A percentile compares a stretch with the other conserved stretches of the same genome.
phyloP scores from a whole-genome alignment of 2,113 vertebrate species.

The Phylloscopus whistleri region DNA sequence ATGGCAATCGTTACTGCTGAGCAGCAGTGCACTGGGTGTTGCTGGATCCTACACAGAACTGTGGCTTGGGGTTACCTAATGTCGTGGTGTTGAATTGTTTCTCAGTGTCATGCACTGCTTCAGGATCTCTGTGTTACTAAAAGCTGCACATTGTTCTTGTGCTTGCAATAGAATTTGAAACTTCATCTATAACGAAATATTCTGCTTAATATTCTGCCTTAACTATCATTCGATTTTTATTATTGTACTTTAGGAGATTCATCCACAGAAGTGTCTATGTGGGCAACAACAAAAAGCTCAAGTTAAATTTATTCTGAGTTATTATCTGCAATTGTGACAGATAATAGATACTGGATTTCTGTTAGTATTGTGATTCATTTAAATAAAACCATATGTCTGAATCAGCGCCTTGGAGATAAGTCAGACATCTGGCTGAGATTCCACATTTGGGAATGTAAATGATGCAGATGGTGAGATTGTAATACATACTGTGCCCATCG shows the following conservation, averaged over 20 bases:
- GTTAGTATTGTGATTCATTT: slow-evolving; percentile 35
- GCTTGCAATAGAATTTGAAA: not conserved
- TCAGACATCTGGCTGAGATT: slow-evolving; percentile 57
- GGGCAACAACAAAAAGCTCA: not conserved
- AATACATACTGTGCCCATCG: not conserved
- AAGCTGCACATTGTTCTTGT: not conserved
- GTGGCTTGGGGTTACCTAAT: not conserved
- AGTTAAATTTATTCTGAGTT: slow-evolving; percentile 37
- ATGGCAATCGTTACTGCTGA: not conserved
- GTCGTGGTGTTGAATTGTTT: not conserved
- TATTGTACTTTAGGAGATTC: not conserved
- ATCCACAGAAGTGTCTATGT: not conserved
- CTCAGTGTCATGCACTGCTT: not conserved
- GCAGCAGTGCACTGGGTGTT: not conserved
- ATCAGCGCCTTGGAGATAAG: slow-evolving; percentile 32
- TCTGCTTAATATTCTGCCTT: not conserved
- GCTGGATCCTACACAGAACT: not conserved
- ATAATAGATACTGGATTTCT: slow-evolving; percentile 40
- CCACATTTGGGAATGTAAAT: slow-evolving; percentile 34
- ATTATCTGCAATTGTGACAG: slow-evolving; percentile 4
- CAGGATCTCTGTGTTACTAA: not conserved
- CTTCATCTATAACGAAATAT: not conserved
- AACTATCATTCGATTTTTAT: not conserved
- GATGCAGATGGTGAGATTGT: slow-evolving; percentile 38
- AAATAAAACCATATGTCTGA: slow-evolving; percentile 56